Evolutionary conservation across 2,797 vertebrate genomes (phyloP).

Genomic region (Tokudaia muenninki): DNA sequence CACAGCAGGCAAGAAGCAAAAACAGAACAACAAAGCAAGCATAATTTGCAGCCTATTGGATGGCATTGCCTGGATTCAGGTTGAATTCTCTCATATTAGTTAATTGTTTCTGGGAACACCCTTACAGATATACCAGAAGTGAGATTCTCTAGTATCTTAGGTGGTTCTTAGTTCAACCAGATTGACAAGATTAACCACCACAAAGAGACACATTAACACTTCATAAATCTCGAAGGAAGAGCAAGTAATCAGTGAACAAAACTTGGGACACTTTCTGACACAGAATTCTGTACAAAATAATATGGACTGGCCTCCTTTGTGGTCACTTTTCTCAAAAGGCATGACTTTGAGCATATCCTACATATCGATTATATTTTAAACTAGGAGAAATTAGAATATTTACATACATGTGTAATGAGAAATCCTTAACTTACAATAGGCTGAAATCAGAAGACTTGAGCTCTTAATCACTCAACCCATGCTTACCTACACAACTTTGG

Average conservation of each 20-base stretch:
- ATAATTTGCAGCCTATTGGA: background rate
- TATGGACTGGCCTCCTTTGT: background rate
- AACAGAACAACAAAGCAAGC: too few relatives aligned
- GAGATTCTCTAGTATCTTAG: background rate
- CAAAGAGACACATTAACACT: background rate
- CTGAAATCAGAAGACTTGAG: background rate
- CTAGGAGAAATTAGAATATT: background rate
- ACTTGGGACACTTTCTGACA: background rate
- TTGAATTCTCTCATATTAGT: background rate
- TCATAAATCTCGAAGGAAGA: background rate
- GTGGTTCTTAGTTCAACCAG: background rate
- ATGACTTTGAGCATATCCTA: background rate
- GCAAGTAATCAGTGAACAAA: background rate
- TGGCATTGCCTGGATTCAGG: background rate
- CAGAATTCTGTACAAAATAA: background rate
- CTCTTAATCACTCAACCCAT: background rate
- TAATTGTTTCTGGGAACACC: background rate
- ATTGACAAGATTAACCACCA: background rate
- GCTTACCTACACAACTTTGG: background rate
- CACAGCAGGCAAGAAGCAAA: background rate
- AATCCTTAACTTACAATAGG: background rate
- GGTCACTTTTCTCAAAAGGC: background rate
- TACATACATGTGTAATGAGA: background rate
- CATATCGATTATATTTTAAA: background rate
- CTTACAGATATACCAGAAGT: background rate